Evolutionary conservation across 2,113 vertebrate genomes (phyloP), one percentile per base, ranked within the genome.

Genomic region (Boleophthalmus pectinirostris): DNA sequence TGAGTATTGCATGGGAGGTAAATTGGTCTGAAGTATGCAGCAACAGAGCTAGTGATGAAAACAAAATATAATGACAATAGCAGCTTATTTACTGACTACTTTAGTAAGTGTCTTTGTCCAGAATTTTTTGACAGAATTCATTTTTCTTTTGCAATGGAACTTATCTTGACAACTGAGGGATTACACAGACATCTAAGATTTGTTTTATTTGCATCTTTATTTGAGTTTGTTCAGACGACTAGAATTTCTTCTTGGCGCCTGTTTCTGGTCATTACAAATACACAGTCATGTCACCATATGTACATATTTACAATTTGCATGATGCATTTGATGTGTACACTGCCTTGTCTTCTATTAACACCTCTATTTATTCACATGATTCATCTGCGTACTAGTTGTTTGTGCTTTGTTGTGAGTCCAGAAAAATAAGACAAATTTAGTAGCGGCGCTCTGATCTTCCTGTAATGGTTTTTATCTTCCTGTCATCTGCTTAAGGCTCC

Each of bases 381-480:
- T 38, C 33, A 61, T 61, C 60, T 18, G 33, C 15, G 61, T 64
- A 43, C 29, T 18, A n/a, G 61, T n/a, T 64, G 61, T 64, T 43
- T 64, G 18, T n/a, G 2, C 3, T 29, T 7, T 18, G 5, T 18
- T 13, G 33, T 35, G 60, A 21, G 2, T 63, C 18, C 29, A 8
- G 29, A 29, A 13, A 35, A 33, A 63, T 2, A 29, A 63, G 25
- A 35, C 60, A 35, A 29, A n/a, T 35, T 63, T 35, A 35, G 38
- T n/a, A 18, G 38, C 33, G 29, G 3, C 3, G 60, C 61, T 61
- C 15, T 61, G 25, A 61, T 61, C 58, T 20, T 11, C 33, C 38
- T n/a, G 33, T 64, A 64, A 64, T n/a, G 29, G 29, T 64, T 43
- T 64, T 64, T 61, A 61, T 61, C 58, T 33, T 61, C 58, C 33